Evolutionary conservation across 2,797 vertebrate species (phyloP), one percentile per base, ranked within the genome.

Genomic region (Centroberyx gerrardi): DNA sequence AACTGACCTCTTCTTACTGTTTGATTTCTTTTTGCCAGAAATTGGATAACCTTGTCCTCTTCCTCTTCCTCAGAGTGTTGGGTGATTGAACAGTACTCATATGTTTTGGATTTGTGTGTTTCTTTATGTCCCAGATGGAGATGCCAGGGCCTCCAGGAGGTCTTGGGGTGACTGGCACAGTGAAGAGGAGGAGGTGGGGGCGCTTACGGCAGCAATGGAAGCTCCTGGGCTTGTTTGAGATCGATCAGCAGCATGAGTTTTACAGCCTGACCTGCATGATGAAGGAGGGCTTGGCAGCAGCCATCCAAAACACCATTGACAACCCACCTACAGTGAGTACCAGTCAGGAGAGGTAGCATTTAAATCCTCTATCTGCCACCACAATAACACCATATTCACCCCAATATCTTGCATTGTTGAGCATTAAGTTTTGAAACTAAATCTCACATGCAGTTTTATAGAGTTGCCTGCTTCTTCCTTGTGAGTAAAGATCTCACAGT

Each of bases 151-250:
- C 72, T 9, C 6, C 62, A 1, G 71, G 67, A 5, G 55, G 70
- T 31, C 71, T 14, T 1, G 59, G 64, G 33, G 70, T 8, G 22
- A 63, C 78, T 0, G 54, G 68, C 8, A 59, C 81, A 0, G 14
- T 71, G 44, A 93, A 91, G 78, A 88, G 87, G 60, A 85, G 76
- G 70, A 63, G 93, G 51, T 95, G 97, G 88, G 94, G 94, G 72
- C 91, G 92, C 1, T 71, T 96, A 36, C 90, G 95, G 64, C 94
- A 96, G 68, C 94, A 94, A 74, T 96, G 96, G 94, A 94, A 94
- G 38, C 92, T 96, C 27, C 78, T 97, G 29, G 97, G 97, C 22
- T 87, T 98, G 78, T 97, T 97, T 85, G 96, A 97, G 92, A 96
- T 98, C 2, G 92, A 95, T 58, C 86, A 91, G 2, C 89, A 94